A percentile compares a stretch with the other conserved stretches of the same genome.
phyloP scores from a whole-genome alignment of 2,797 vertebrate genomes.

The Brachyalestes nurse region DNA sequence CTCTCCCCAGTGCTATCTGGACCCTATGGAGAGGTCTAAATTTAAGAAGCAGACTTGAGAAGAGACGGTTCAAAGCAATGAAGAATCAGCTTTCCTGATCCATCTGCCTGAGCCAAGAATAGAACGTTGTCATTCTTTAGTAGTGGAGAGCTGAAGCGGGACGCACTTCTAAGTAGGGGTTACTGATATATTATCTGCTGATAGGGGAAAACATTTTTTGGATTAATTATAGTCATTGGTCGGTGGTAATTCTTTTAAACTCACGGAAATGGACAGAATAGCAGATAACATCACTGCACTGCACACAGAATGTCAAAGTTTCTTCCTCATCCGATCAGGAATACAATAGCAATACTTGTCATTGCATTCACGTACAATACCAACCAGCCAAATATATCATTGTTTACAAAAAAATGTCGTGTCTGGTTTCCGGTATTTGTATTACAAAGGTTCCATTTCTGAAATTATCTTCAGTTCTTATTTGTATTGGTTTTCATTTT shows the following conservation, averaged over 20 bases:
- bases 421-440: too few relatives aligned
- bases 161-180: neutral
- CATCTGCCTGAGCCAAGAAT: neutral
- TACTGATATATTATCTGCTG: neutral
- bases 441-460: too few relatives aligned
- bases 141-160: neutral
- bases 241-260: too few relatives aligned
- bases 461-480: too few relatives aligned
- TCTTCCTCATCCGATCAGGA: neutral
- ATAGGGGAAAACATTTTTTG: neutral
- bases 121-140: slow-evolving; percentile 15
- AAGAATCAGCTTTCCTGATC: neutral
- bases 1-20: neutral
- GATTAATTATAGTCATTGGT: neutral
- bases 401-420: too few relatives aligned
- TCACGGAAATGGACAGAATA: neutral
- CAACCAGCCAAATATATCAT: too few relatives aligned
- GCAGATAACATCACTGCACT: neutral
- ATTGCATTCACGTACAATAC: too few relatives aligned
- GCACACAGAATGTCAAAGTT: neutral
- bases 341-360: too few relatives aligned
- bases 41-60: neutral
- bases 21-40: neutral
- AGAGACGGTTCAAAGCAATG: neutral
- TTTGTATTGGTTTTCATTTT: too few relatives aligned